These are phyloP conservation scores for Panorpa germanica DNA, from an alignment of 2,888 invertebrate species.

Conservation along the genomic window DNA sequence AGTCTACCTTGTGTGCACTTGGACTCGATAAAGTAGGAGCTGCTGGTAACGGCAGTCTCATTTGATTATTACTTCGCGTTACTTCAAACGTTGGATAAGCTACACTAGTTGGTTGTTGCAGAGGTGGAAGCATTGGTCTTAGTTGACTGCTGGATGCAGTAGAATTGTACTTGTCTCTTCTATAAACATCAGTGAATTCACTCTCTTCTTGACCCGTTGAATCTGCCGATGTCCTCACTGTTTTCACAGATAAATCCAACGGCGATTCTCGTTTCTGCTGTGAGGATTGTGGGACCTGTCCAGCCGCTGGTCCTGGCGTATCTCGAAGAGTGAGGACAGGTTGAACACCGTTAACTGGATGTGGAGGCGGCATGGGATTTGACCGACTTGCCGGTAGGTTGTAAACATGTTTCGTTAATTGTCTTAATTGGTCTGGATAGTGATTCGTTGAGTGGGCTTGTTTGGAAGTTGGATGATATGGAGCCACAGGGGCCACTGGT, in stretches of 20 bases:
- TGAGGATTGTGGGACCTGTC: too few relatives aligned
- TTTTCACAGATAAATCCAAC: slow-evolving; percentile 74
- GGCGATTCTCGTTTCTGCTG: slow-evolving; percentile 48
- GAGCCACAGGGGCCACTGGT: too few relatives aligned
- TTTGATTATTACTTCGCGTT: slow-evolving; percentile 9
- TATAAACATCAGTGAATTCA: slow-evolving; percentile 27
- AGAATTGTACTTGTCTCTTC: slow-evolving; percentile 20
- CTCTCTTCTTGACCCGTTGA: slow-evolving; percentile 58
- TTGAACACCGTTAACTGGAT: too few relatives aligned
- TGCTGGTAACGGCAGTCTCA: slow-evolving; percentile 17
- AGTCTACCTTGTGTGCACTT: slow-evolving; percentile 56
- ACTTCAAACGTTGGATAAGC: slow-evolving; percentile 4
- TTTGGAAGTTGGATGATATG: too few relatives aligned
- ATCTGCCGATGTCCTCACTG: slow-evolving; percentile 73
- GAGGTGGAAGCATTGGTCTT: slow-evolving; percentile 2
- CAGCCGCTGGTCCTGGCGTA: too few relatives aligned
- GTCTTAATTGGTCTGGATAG: too few relatives aligned
- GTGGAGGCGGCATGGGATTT: too few relatives aligned
- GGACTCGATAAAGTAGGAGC: too few relatives aligned
- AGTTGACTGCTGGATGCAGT: slow-evolving; percentile 12
- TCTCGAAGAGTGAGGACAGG: too few relatives aligned
- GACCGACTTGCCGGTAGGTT: too few relatives aligned
- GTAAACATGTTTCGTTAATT: too few relatives aligned
- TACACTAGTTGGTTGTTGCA: slow-evolving; percentile 2
- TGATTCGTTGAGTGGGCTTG: too few relatives aligned